Evolutionary conservation across 2,888 invertebrate species (phyloP), one percentile per base, ranked within the genome.

Genomic region (Melanargia galathea): DNA sequence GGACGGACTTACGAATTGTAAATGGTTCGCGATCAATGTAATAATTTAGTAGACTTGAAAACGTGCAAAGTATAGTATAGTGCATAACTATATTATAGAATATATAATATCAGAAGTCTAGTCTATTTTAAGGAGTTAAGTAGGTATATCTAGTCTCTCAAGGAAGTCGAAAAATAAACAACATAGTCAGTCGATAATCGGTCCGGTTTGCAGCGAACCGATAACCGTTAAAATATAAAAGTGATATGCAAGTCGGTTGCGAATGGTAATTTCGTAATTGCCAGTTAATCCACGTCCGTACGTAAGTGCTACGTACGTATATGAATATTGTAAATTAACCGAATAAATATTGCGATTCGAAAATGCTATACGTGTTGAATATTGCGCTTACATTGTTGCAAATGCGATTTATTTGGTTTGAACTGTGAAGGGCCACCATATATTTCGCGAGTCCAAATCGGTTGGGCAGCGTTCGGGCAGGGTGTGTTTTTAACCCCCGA

Each of bases 191-290:
- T 30, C 49, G 40, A 60, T 57, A 59, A 65, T 49, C 58, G 54
- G 67, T 76, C 77, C 75, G 75, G 78, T 79, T 81, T 73, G 74
- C 75, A 71, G 71, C 72, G 73, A 70, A 73, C 59, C 73, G 76
- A 72, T 68, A 77, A 82, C 82, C 84, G 84, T 86, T 86, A 84
- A 79, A 72, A 75, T 78, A 78, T 79, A 75, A 78, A 73, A 75
- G 73, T 81, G 82, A 81, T 83, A 82, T 81, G 77, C 78, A 77
- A 76, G 77, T 68, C 64, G 66, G 70, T 75, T 78, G 74, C 77
- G 73, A 87, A 87, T 85, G 86, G 79, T 83, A 84, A 87, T 87
- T 80, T 79, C 70, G 80, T 86, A 87, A 86, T 86, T 81, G 80
- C 81, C 72, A 79, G 81, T 82, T 84, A 80, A 83, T 80, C 81